phyloP scores from a whole-genome alignment of 2,113 vertebrate species.

The Oncorhynchus tshawytscha region DNA sequence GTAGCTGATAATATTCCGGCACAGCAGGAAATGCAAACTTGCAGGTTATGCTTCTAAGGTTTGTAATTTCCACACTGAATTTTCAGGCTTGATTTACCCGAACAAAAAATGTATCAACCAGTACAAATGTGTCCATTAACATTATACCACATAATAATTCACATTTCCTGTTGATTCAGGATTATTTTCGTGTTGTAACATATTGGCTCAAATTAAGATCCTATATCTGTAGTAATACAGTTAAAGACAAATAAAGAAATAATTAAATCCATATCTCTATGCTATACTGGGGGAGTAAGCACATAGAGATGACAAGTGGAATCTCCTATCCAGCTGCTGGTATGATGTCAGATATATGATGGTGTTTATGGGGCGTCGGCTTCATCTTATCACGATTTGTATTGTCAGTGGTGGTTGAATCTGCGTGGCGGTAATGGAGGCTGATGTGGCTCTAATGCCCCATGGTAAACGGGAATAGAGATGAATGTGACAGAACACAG shows the following conservation, averaged over 20 bases:
- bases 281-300: conserved; percentile 48
- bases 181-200: no score
- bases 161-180: no score
- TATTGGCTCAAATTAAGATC: no score
- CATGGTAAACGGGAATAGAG: conserved; percentile 62
- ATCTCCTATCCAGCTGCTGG: conserved; percentile 51
- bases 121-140: no score
- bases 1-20: no score
- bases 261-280: conserved; percentile 58
- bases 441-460: conserved; percentile 71
- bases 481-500: conserved; percentile 66
- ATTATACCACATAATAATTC: no score
- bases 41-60: no score
- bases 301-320: conserved; percentile 48
- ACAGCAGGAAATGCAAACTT: no score
- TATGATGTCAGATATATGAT: conserved; percentile 64
- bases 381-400: conserved; percentile 73
- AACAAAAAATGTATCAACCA: no score
- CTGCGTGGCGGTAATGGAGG: conserved; percentile 68
- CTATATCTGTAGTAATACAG: conserved; percentile 23
- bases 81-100: no score
- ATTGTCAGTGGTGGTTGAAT: conserved; percentile 65
- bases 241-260: conserved; percentile 61
- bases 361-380: conserved; percentile 69
- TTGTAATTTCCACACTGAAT: no score